A percentile compares a stretch with the other conserved stretches of the same genome.
Conservation (phyloP, 2,113 vertebrate genomes). For the Shinisaurus crocodilurus region DNA sequence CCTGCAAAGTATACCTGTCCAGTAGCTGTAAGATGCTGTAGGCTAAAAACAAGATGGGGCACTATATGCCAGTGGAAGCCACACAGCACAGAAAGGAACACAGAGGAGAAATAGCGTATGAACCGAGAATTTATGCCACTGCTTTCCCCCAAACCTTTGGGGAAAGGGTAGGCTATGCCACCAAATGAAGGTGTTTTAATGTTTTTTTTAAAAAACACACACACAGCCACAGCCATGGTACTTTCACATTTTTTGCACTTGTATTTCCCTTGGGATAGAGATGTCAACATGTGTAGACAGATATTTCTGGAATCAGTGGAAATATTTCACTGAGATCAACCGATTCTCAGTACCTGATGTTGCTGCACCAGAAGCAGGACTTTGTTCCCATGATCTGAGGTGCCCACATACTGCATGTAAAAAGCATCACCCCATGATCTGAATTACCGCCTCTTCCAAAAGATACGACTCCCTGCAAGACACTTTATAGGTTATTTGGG, state of each 20-base stretch:
- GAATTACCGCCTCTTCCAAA: not conserved
- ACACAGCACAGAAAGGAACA: not conserved
- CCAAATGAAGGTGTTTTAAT: not conserved
- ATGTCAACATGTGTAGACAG: not conserved
- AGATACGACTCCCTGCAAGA: not conserved
- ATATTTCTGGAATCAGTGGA: slow-evolving; percentile 13
- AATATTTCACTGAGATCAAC: not conserved
- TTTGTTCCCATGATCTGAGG: slow-evolving; percentile 8
- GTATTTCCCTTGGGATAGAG: not conserved
- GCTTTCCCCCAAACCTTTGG: not conserved
- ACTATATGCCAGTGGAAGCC: not conserved
- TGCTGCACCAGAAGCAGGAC: not conserved
- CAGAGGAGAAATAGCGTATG: not conserved
- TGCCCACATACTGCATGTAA: not conserved
- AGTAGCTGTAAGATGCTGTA: not conserved
- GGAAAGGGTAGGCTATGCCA: not conserved
- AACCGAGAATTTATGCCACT: not conserved
- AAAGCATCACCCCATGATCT: not conserved
- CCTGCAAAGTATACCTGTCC: not conserved
- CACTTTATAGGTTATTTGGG: not conserved
- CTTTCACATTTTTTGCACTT: not conserved
- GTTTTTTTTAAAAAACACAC: not conserved
- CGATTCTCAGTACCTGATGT: not conserved
- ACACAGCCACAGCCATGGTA: not conserved
- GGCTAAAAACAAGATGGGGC: not conserved